Evolutionary conservation across 2,113 vertebrate species (phyloP).

Genomic region (Protobothrops mucrosquamatus): DNA sequence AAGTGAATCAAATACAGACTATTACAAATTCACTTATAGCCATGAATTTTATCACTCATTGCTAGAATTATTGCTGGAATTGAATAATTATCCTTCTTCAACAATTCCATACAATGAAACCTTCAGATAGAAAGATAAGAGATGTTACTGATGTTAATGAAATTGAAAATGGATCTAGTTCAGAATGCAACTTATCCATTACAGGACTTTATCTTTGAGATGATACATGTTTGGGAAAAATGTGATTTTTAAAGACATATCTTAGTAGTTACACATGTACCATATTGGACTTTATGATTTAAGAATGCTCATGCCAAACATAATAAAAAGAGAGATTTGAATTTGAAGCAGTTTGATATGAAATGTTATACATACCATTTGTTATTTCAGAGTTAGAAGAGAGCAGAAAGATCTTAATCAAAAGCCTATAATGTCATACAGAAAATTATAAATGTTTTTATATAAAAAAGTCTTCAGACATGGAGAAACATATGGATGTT

Average conservation of each 20-base stretch:
- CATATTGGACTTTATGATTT: not conserved
- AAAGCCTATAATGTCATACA: no score
- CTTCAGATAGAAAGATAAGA: not conserved
- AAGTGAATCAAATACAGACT: not conserved
- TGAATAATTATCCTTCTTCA: not conserved
- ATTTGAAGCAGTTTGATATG: no score
- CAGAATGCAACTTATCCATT: not conserved
- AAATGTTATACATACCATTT: no score
- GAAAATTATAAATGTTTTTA: no score
- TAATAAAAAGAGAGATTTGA: not conserved
- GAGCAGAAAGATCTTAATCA: no score
- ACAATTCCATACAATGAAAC: not conserved
- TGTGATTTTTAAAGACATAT: not conserved
- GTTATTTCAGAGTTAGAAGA: no score
- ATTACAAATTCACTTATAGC: not conserved
- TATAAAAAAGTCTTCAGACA: no score
- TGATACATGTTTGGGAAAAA: not conserved
- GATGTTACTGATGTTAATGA: not conserved
- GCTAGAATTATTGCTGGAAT: not conserved
- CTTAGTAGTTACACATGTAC: not conserved
- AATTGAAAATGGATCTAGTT: not conserved
- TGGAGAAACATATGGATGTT: no score
- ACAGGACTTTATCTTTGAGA: not conserved
- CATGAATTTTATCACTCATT: not conserved
- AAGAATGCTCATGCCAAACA: not conserved